Evolutionary conservation across 2,888 invertebrate species (phyloP).

Genomic region (Labia minor): DNA sequence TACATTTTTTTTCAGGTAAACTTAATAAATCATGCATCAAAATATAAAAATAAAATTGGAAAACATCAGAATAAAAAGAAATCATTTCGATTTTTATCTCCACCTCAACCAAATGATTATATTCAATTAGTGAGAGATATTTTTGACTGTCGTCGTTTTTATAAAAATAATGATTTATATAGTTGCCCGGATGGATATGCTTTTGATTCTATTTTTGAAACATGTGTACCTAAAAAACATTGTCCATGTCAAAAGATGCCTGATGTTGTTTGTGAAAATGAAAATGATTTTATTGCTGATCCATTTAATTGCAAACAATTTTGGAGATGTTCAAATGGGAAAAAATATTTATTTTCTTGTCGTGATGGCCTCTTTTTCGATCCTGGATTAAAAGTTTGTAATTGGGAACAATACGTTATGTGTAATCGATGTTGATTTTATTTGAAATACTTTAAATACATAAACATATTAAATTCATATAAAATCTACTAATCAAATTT

Average conservation of each 20-base stretch:
- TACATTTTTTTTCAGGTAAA: not conserved
- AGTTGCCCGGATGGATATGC: not conserved
- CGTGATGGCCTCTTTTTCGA: not conserved
- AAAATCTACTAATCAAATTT: no score
- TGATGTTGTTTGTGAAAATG: not conserved
- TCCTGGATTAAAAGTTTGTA: not conserved
- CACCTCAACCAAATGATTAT: not conserved
- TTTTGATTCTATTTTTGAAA: not conserved
- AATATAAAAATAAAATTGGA: not conserved
- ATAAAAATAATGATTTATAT: not conserved
- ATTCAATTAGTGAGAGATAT: not conserved
- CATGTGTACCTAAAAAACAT: not conserved
- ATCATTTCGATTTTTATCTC: not conserved
- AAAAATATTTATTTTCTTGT: not conserved
- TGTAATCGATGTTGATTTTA: not conserved
- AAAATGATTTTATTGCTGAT: not conserved
- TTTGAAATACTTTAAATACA: no score
- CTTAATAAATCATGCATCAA: not conserved
- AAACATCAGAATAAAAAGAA: no score
- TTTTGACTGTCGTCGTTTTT: not conserved
- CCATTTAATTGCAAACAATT: not conserved
- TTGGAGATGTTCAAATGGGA: not conserved
- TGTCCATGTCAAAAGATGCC: not conserved
- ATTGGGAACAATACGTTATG: not conserved
- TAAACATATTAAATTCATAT: no score